Base-by-base conservation (phyloP, 2,888 invertebrate genomes). In the Calliphora vomitoria region DNA sequence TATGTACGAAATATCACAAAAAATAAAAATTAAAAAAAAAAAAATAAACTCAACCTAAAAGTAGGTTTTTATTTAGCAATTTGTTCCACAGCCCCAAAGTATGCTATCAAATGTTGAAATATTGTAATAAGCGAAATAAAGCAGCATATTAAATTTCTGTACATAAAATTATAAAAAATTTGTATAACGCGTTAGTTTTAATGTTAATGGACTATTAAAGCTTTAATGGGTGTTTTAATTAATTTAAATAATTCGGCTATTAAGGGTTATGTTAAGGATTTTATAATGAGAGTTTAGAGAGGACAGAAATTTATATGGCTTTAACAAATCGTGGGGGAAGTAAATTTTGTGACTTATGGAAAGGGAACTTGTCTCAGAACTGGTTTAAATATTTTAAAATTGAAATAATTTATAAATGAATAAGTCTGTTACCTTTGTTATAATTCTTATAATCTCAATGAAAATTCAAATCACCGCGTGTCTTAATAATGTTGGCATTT, bases 1-100 rank as follows among this genome's bases (percentile, higher is more conserved):
- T 25, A 20, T 8, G 8, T 20, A 62, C 38, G 55, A 6, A 20
- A 35, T 25, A 35, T 8, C 4, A 25, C 4, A 38, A 13, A 25
- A 10, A 20, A 15, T 18, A 13, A 69, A 20, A 10, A 10, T n/a
- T 15, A 47, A 53, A 53, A 10, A 20, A 15, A 31, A 13, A 69
- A 20, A 10, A 10, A 31, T 15, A 47, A 53, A 53, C 10, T 58
- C 15, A 47, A 53, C 20, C 80, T 64, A 25, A 80, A 80, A 80
- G 10, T 62, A 58, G 15, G 35, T 62, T 80, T 25, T 25, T 50
- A 62, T 53, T 71, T 62, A 10, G 38, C 50, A 62, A 50, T 62
- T 50, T 53, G 8, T 80, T 10, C 38, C n/a, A 53, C 71, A 50
- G 38, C 20, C n/a, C n/a, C 13, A 50, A 53, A 25, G 35, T 62